Base-by-base conservation (phyloP, 2,113 vertebrate species). In the Lepus americanus region DNA sequence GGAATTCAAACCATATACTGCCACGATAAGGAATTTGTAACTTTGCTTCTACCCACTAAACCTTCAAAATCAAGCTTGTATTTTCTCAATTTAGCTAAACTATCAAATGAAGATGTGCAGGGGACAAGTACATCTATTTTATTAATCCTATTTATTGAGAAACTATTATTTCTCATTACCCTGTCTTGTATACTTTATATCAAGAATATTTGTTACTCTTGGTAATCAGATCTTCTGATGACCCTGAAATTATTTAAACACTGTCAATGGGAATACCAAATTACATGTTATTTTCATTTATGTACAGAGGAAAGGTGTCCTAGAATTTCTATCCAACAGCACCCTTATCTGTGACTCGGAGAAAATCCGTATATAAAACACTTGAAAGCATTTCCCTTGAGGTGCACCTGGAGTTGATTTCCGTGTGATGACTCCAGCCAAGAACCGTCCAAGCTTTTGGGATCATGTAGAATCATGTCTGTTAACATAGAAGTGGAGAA, bases 281-380 rank as follows among this genome's bases (percentile, higher is more conserved):
- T 72, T 44, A 78, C 73, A n/a, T 87, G n/a, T 4, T 76, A 9
- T 66, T 96, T 44, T 74, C 55, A 51, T 83, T 81, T 73, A 13
- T 55, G 20, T 22, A n/a, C 85, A 92, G 85, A 44, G 76, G 16
- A 33, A 94, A 95, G 39, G 87, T 90, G 91, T 74, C n/a, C 20
- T 51, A 73, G 67, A 64, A 72, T 78, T 85, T 88, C 14, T 25
- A 69, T 78, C 39, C 64, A 81, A 33, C 6, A 51, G 4, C 5
- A 69, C 7, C 49, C 22, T 17, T 81, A 19, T 8, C 59, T 72
- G 22, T 22, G 49, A 83, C 14, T 92, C 44, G 13, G 5, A 25
- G 29, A 27, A 90, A 94, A 73, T 81, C 36, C 33, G 4, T 84
- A 8, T 51, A 25, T 49, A 49, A 82, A 92, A 81, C 77, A 27